Percentiles rank a stretch among this genome's conserved stretches.
These are phyloP conservation scores for Ammodytes marinus DNA, from an alignment of 2,113 vertebrate genomes.

Conservation along the genomic window DNA sequence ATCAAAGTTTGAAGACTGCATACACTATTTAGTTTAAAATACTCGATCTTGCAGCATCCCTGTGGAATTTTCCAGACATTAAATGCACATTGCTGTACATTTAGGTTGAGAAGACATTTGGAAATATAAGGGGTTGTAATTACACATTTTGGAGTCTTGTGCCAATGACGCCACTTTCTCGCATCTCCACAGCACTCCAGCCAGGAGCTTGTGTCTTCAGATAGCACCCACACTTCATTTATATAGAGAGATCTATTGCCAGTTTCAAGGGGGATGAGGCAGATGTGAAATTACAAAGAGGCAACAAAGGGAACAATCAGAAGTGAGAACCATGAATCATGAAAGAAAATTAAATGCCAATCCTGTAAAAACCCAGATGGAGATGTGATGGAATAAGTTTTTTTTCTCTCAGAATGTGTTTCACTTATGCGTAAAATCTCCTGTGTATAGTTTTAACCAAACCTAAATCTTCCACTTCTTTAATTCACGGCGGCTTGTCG, in stretches of 20 bases:
- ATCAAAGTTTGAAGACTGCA: not conserved
- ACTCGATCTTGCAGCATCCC: not conserved
- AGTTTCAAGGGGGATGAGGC: conserved; percentile 49
- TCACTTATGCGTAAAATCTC: conserved; percentile 70
- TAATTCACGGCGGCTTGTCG: conserved; percentile 63
- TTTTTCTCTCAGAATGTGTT: conserved; percentile 64
- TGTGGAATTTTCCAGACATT: not conserved
- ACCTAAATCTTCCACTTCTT: conserved; percentile 70
- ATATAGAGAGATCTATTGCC: conserved; percentile 34
- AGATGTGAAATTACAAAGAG: conserved; percentile 34
- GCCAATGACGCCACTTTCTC: not conserved
- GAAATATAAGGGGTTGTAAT: conserved; percentile 5
- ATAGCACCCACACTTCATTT: conserved; percentile 63
- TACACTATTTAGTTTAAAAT: not conserved
- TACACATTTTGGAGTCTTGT: conserved; percentile 1
- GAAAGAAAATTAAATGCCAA: conserved; percentile 44
- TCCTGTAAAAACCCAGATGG: conserved; percentile 57
- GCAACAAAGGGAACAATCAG: conserved; percentile 35
- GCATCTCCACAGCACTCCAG: conserved; percentile 11
- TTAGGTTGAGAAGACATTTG: conserved; percentile 13
- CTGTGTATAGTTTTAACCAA: conserved; percentile 76
- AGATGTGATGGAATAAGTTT: conserved; percentile 61
- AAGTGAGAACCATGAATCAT: conserved; percentile 43
- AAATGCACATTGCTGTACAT: not conserved
- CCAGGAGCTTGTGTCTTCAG: conserved; percentile 47